phyloP scores from a whole-genome alignment of 1,140 invertebrate species.

The Anastrepha obliqua region DNA sequence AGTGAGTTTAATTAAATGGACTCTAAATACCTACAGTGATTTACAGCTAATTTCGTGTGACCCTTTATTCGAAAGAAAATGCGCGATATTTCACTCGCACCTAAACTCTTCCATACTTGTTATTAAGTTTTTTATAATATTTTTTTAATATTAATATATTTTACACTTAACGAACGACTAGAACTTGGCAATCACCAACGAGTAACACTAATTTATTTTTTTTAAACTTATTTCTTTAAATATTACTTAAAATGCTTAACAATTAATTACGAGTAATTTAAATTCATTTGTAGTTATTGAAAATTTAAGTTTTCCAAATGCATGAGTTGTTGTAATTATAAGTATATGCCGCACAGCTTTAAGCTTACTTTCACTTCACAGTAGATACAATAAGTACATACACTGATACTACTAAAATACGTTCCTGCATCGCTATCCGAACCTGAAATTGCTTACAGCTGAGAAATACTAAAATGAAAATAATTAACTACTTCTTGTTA shows the following conservation, averaged over 20 bases:
- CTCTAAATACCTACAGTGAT: too few relatives aligned
- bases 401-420: too few relatives aligned
- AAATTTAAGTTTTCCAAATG: background rate
- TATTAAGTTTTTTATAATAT: background rate
- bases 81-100: too few relatives aligned
- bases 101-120: background rate
- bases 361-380: background rate
- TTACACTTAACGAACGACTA: slow-evolving; percentile 41
- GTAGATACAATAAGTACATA: background rate
- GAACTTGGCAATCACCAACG: slow-evolving; percentile 49
- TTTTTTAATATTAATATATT: background rate
- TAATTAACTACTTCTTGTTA: slow-evolving; percentile 41
- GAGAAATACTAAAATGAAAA: background rate
- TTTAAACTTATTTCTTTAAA: background rate
- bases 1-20: too few relatives aligned
- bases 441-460: background rate
- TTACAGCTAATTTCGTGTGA: too few relatives aligned
- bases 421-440: too few relatives aligned
- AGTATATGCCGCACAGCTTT: background rate
- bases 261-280: slow-evolving; percentile 3
- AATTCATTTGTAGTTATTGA: background rate
- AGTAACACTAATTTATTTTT: background rate
- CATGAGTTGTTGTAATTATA: too few relatives aligned
- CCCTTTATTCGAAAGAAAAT: too few relatives aligned
- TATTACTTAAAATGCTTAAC: too few relatives aligned